phyloP scores from a whole-genome alignment of 2,888 invertebrate species.

The Caradrina kadenii region DNA sequence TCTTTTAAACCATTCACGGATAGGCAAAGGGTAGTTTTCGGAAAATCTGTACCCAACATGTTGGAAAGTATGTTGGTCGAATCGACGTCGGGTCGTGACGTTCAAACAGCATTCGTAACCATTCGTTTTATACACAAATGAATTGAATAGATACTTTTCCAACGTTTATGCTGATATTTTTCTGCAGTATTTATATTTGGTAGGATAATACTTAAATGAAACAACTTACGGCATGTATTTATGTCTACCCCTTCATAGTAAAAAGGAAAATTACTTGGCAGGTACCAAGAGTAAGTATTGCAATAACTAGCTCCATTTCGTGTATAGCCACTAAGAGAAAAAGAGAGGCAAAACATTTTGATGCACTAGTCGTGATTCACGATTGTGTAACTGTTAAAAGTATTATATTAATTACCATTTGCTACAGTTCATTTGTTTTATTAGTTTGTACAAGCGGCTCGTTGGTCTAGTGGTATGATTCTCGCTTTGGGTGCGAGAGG shows the following conservation, averaged over 20 bases:
- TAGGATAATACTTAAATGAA: slow-evolving; percentile 61
- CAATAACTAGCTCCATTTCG: neutral
- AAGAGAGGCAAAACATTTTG: neutral
- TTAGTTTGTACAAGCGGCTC: slow-evolving; percentile 12
- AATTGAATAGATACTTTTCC: slow-evolving; percentile 72
- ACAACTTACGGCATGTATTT: slow-evolving; percentile 1
- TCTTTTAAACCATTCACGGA: neutral
- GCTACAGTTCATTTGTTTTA: slow-evolving; percentile 6
- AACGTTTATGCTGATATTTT: slow-evolving; percentile 66
- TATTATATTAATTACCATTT: neutral
- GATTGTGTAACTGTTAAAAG: neutral
- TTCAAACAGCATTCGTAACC: slow-evolving; percentile 47
- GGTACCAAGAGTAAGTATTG: no score
- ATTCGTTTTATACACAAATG: slow-evolving; percentile 71
- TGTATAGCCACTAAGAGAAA: neutral
- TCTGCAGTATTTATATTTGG: slow-evolving; percentile 59
- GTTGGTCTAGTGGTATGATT: slow-evolving; percentile 34
- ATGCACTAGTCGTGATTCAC: neutral
- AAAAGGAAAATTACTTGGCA: neutral
- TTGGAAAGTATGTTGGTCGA: neutral
- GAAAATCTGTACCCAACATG: neutral
- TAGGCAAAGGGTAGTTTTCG: neutral
- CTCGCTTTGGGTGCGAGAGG: slow-evolving; percentile 22
- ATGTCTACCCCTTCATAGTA: neutral
- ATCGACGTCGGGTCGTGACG: slow-evolving; percentile 46